Base-by-base conservation (phyloP, 2,888 invertebrate genomes). In the Euclidia mi region DNA sequence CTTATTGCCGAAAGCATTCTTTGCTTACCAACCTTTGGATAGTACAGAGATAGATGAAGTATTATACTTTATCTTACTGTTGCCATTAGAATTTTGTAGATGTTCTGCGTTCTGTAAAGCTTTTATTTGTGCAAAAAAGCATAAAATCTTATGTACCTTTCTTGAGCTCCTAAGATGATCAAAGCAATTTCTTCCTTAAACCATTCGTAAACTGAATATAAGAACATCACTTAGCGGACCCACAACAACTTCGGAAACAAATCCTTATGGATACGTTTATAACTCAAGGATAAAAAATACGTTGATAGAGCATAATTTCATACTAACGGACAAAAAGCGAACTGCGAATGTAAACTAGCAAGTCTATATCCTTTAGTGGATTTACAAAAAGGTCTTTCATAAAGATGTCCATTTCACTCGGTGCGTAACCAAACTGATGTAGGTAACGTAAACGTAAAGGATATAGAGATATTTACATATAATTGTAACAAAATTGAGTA, bases 401-500 rank as follows among this genome's bases (percentile, higher is more conserved):
- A 72, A 63, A 73, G 65, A 73, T 61, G 70, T 67, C 65, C 63
- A 73, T 69, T 70, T 70, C 64, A 63, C 60, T 73, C 65, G 65
- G 43, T 55, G 47, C 66, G 66, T 65, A 70, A 73, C 67, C 60
- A 61, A 76, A 76, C 69, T 76, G 75, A 75, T 75, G 71, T 65
- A 76, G 68, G 76, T 76, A 66, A 63, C 56, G 56, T 60, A 69
- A 71, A 56, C 63, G 63, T 64, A 46, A 65, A 44, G 71, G 71
- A 71, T 69, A 65, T 61, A 67, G 65, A 55, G 52, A 56, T 75
- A 76, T 76, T 74, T 78, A 78, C 79, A 71, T 72, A 81, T 74
- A 81, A 78, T 78, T 71, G 68, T 74, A 76, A 70, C 76, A 75
- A 82, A 82, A 82, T 81, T 79, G 81, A 82, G 75, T 82, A 81